A percentile compares a stretch with the other conserved stretches of the same genome.
phyloP scores from a whole-genome alignment of 2,888 invertebrate species.

The Catocala fraxini region DNA sequence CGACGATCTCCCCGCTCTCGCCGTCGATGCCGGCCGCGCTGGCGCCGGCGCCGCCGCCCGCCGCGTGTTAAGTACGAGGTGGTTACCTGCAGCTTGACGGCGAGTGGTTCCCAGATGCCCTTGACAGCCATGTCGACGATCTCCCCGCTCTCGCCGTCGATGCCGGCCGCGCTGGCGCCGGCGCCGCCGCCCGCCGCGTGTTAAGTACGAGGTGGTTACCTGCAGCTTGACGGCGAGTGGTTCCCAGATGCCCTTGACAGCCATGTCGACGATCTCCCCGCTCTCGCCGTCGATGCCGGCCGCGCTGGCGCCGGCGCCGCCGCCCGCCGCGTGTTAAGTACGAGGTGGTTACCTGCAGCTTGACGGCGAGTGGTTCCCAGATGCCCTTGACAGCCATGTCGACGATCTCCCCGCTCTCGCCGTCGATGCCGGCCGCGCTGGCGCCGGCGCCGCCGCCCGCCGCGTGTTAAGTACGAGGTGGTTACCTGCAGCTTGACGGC shows the following conservation, averaged over 20 bases:
- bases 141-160: constrained; percentile 97
- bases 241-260: constrained; percentile 96
- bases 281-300: constrained; percentile 98
- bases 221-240: constrained; percentile 98
- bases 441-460: constrained; percentile 77
- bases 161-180: constrained; percentile 91
- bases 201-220: constrained; percentile 62
- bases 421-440: constrained; percentile 96
- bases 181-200: constrained; percentile 89
- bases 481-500: constrained; percentile 96
- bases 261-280: constrained; percentile 97
- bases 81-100: constrained; percentile 95
- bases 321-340: constrained; percentile 88
- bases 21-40: constrained; percentile 97
- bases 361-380: constrained; percentile 99
- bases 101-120: constrained; percentile 98
- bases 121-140: constrained; percentile 96
- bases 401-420: constrained; percentile 96
- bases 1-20: constrained; percentile 96
- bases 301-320: constrained; percentile 77
- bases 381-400: constrained; percentile 96
- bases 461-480: constrained; percentile 86
- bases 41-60: constrained; percentile 77
- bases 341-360: constrained; percentile 90
- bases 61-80: constrained; percentile 86